A percentile compares a stretch with the other conserved stretches of the same genome.
Conservation (phyloP, 2,888 invertebrate genomes). For the Eupithecia insigniata region DNA sequence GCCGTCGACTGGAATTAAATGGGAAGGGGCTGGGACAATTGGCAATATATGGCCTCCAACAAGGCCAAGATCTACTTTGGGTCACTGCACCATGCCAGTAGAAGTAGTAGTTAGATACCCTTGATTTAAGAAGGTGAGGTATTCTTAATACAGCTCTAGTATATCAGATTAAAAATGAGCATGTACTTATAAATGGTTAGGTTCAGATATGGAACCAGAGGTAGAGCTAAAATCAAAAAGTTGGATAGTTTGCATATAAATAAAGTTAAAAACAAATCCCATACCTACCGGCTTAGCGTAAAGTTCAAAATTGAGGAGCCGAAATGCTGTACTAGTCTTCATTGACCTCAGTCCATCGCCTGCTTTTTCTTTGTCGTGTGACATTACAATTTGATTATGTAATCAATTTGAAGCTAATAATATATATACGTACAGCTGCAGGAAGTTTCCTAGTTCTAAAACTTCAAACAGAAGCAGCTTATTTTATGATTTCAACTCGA, state of each 20-base stretch:
- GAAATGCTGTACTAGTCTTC: constrained; percentile 89
- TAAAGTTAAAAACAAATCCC: no score
- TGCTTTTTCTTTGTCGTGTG: constrained; percentile 74
- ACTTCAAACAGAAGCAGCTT: background rate
- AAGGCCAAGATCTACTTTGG: no score
- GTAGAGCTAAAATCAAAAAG: background rate
- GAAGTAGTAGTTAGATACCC: background rate
- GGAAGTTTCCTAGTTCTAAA: background rate
- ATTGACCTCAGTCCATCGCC: constrained; percentile 91
- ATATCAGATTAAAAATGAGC: background rate
- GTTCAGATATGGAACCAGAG: background rate
- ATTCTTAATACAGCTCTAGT: background rate
- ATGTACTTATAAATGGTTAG: background rate
- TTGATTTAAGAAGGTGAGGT: background rate
- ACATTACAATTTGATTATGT: constrained; percentile 43
- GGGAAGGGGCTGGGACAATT: no score
- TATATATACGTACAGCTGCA: background rate
- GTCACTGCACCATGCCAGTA: no score
- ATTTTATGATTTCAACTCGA: no score
- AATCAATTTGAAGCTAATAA: background rate
- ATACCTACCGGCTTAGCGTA: constrained; percentile 95
- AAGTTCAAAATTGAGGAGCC: constrained; percentile 93
- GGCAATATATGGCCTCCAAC: no score
- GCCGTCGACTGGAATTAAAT: no score
- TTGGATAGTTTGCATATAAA: background rate